Conservation (phyloP, 1,140 invertebrate genomes). For the Steinernema khuongi region DNA sequence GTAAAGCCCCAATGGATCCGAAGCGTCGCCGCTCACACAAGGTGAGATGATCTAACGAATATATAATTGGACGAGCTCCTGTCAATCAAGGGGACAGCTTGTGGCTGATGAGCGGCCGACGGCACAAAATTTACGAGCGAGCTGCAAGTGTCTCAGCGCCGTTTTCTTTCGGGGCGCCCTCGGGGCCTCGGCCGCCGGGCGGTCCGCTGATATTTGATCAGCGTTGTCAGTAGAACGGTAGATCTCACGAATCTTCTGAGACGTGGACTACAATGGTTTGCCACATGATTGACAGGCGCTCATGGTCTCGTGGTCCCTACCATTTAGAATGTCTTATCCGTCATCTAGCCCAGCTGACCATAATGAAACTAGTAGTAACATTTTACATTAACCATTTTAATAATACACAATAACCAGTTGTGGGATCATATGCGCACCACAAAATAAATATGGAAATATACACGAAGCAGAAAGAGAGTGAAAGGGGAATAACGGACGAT, state of each 20-base stretch:
- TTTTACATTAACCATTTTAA: not conserved
- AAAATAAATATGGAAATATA: conserved; percentile 25
- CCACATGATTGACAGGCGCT: no score
- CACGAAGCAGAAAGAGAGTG: conserved; percentile 19
- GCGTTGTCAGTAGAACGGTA: no score
- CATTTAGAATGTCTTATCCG: no score
- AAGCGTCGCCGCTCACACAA: no score
- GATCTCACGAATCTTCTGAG: no score
- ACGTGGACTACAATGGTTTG: no score
- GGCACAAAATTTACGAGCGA: conserved; percentile 9
- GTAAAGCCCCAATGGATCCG: no score
- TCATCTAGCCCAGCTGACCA: no score
- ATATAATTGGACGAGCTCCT: conserved; percentile 7
- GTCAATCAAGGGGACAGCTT: conserved; percentile 13
- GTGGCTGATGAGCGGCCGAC: conserved; percentile 1
- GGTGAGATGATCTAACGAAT: conserved; percentile 16
- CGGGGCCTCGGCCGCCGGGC: not conserved
- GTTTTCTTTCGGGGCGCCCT: not conserved
- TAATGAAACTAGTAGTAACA: no score
- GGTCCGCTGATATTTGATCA: not conserved
- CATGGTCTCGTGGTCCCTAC: no score
- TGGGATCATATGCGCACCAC: not conserved
- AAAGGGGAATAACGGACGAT: not conserved
- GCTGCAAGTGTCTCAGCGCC: not conserved
- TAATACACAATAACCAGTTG: not conserved